These are phyloP conservation scores for Diarsia rubi DNA, from an alignment of 2,888 invertebrate genomes.

Conservation along the genomic window DNA sequence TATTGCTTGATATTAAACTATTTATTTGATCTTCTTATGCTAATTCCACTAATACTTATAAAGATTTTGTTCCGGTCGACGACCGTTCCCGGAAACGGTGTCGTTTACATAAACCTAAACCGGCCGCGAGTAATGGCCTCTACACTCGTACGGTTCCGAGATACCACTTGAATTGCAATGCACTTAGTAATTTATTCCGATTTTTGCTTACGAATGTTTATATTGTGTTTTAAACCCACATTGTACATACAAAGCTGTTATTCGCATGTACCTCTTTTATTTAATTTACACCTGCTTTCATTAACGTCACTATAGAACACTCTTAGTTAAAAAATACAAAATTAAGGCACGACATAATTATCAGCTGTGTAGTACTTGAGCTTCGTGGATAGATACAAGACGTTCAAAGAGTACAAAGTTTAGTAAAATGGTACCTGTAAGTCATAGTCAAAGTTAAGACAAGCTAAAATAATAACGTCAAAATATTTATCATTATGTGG, in stretches of 20 bases:
- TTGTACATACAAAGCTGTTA: background rate
- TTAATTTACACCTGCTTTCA: background rate
- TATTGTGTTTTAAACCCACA: constrained; percentile 2
- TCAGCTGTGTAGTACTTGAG: background rate
- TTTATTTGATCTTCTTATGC: constrained; percentile 44
- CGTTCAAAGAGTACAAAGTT: background rate
- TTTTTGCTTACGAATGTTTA: constrained; percentile 37
- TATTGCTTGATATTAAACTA: constrained; percentile 63
- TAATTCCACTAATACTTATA: constrained; percentile 57
- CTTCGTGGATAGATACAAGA: background rate
- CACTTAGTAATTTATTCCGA: constrained; percentile 63
- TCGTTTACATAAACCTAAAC: constrained; percentile 78
- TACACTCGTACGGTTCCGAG: constrained; percentile 59
- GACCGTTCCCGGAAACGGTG: constrained; percentile 73
- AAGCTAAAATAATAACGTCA: background rate
- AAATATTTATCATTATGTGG: background rate
- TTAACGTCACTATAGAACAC: background rate
- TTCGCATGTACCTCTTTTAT: constrained; percentile 25
- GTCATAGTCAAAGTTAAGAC: constrained; percentile 5
- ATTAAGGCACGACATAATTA: constrained; percentile 7
- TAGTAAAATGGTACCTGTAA: background rate
- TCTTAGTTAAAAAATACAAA: background rate
- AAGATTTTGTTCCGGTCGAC: constrained; percentile 76
- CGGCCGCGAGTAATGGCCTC: constrained; percentile 74
- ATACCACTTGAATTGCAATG: constrained; percentile 60